Evolutionary conservation across 2,797 vertebrate genomes (phyloP).

Genomic region (Dipus sagitta): DNA sequence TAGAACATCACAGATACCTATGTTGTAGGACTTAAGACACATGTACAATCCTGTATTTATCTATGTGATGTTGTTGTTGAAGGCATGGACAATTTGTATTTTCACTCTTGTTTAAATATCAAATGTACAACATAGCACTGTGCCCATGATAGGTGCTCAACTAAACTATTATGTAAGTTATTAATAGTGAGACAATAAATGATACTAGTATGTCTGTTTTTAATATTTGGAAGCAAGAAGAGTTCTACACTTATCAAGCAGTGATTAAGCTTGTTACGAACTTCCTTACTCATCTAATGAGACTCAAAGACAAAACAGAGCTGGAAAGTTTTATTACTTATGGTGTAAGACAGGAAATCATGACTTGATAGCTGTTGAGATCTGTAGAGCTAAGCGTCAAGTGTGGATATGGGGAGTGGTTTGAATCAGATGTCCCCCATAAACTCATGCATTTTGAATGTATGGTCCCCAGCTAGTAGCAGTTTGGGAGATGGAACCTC

Average conservation of each 20-base stretch:
- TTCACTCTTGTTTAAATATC: background rate
- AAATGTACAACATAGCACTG: background rate
- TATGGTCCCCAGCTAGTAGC: too few species aligned
- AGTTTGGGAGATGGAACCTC: too few species aligned
- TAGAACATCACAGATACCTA: background rate
- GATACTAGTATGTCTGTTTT: background rate
- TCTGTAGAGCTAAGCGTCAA: background rate
- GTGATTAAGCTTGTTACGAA: background rate
- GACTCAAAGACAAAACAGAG: background rate
- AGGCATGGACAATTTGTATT: background rate
- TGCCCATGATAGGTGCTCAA: background rate
- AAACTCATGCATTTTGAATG: too few species aligned
- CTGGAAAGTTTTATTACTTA: background rate
- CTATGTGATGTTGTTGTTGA: background rate
- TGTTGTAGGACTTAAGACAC: background rate
- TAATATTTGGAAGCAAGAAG: background rate
- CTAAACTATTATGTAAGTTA: background rate
- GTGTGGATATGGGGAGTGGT: background rate
- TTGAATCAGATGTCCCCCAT: too few species aligned
- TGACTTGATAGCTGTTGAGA: background rate
- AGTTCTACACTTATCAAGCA: background rate
- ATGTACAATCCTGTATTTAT: background rate
- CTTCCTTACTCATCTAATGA: background rate
- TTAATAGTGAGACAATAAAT: background rate
- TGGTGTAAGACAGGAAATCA: background rate